A percentile compares a stretch with the other conserved stretches of the same genome.
Conservation (phyloP, 2,797 vertebrate genomes). For the Chrysocyon brachyurus region DNA sequence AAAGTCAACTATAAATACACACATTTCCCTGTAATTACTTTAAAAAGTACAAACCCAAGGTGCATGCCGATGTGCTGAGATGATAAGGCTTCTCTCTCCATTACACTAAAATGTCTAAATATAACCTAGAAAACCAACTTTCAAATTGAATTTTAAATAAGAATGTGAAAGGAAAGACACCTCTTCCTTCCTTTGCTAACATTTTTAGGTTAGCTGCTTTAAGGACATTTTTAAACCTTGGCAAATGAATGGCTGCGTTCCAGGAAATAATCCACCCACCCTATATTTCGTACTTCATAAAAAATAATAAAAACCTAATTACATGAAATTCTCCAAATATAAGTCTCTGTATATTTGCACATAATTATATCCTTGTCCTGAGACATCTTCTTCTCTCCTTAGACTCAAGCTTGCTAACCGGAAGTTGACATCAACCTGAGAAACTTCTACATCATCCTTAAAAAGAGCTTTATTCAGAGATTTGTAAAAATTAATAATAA, state of each 20-base stretch:
- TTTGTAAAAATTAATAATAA: neutral
- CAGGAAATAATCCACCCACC: neutral
- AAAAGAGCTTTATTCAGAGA: neutral
- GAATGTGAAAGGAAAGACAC: conserved; percentile 63
- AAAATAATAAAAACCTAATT: neutral
- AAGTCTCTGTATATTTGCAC: neutral
- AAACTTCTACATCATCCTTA: neutral
- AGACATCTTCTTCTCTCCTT: neutral
- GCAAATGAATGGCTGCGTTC: conserved; percentile 18
- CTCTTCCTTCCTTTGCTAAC: conserved; percentile 48
- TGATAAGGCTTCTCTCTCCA: conserved; percentile 64
- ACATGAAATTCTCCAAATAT: neutral
- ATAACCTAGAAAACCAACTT: conserved; percentile 72
- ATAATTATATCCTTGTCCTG: neutral
- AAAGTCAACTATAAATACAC: conserved; percentile 85
- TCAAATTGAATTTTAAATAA: conserved; percentile 76
- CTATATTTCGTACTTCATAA: neutral
- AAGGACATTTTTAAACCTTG: neutral
- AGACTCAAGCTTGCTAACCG: neutral
- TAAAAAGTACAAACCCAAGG: conserved; percentile 79
- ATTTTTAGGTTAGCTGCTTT: conserved; percentile 67
- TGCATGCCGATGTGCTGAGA: conserved; percentile 77
- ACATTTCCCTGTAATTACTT: conserved; percentile 79
- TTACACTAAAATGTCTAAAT: conserved; percentile 74
- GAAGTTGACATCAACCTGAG: neutral